Conservation (phyloP, 2,113 vertebrate genomes). For the Catharus bicknelli region DNA sequence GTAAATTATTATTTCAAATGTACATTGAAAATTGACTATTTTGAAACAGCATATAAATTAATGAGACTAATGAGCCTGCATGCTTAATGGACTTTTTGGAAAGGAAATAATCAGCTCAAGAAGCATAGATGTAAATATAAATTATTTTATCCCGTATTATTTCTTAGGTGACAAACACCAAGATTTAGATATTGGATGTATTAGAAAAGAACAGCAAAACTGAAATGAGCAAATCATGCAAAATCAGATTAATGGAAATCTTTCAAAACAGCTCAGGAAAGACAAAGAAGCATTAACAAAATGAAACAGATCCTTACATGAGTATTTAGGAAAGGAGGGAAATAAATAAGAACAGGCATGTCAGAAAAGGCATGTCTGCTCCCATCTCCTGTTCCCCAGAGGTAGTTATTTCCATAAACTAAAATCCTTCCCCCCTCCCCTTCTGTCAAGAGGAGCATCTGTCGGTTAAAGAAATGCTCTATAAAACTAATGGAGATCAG, state of each 20-base stretch:
- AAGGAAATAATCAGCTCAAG: neutral
- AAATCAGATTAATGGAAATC: neutral
- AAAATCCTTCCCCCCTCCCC: slow-evolving; percentile 31
- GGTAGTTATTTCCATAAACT: slow-evolving; percentile 57
- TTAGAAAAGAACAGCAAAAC: neutral
- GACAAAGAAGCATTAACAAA: neutral
- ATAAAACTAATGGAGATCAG: neutral
- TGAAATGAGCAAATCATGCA: neutral
- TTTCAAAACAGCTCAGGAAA: neutral
- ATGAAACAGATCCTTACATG: slow-evolving; percentile 11
- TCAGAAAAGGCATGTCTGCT: slow-evolving; percentile 54
- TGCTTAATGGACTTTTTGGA: neutral
- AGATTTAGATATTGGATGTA: neutral
- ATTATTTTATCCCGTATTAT: neutral
- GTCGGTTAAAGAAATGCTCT: neutral
- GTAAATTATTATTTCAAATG: neutral
- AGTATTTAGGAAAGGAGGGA: neutral
- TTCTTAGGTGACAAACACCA: neutral
- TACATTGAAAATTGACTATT: neutral
- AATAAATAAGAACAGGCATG: slow-evolving; percentile 21
- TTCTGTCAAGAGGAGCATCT: slow-evolving; percentile 35
- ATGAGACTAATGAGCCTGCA: neutral
- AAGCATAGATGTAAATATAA: neutral
- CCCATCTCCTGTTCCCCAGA: slow-evolving; percentile 60
- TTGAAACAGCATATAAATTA: neutral